Percentiles rank a stretch among this genome's conserved stretches.
Conservation (phyloP, 1,140 invertebrate species). For the Anoplolepis gracilipes region DNA sequence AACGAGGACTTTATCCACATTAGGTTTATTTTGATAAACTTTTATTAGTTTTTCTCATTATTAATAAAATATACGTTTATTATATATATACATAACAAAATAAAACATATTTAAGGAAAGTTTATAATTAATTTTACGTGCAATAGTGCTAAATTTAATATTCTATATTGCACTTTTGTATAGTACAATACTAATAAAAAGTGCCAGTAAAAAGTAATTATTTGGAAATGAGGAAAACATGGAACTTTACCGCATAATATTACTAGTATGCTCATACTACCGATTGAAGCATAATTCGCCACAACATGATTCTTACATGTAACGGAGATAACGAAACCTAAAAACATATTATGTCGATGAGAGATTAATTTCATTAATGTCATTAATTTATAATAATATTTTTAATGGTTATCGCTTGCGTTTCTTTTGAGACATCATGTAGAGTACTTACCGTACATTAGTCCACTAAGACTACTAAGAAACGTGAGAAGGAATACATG, state of each 20-base stretch:
- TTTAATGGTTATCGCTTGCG: neutral
- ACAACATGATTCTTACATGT: conserved; percentile 91
- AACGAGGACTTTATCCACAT: neutral
- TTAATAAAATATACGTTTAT: neutral
- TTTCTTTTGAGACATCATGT: neutral
- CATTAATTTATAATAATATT: neutral
- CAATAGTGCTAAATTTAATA: too few species aligned
- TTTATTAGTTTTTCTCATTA: neutral
- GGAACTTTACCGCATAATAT: conserved; percentile 91
- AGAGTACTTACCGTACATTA: conserved; percentile 88
- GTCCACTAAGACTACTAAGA: conserved; percentile 89
- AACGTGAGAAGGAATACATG: conserved; percentile 86
- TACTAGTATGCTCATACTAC: conserved; percentile 95
- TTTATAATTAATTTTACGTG: too few species aligned
- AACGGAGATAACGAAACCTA: conserved; percentile 92
- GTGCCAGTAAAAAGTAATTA: neutral
- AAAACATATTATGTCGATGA: neutral
- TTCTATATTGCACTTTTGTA: too few species aligned
- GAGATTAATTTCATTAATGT: neutral
- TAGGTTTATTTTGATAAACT: neutral
- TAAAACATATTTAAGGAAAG: too few species aligned
- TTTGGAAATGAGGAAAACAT: neutral
- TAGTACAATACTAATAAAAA: neutral
- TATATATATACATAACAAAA: neutral
- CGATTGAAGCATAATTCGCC: conserved; percentile 94